A percentile compares a stretch with the other conserved stretches of the same genome.
Conservation (phyloP, 2,113 vertebrate species). For the Coptodon bakossiorum region DNA sequence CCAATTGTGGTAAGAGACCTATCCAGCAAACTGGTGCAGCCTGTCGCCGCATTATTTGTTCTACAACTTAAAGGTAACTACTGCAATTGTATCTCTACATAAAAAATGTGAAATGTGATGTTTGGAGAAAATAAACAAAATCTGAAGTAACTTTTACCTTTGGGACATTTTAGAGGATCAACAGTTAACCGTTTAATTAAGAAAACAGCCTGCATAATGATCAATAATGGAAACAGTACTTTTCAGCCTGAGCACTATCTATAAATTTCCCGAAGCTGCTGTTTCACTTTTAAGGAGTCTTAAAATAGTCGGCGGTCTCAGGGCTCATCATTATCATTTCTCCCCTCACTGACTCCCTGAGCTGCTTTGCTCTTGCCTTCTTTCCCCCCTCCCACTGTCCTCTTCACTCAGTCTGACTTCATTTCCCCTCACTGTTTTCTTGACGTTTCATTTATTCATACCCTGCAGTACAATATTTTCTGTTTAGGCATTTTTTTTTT, state of each 20-base stretch:
- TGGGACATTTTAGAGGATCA: background rate
- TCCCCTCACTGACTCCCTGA: slow-evolving; percentile 5
- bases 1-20: background rate
- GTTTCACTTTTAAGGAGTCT: slow-evolving; percentile 36
- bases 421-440: background rate
- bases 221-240: background rate
- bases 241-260: background rate
- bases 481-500: slow-evolving; percentile 1
- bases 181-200: background rate
- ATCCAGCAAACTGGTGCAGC: background rate
- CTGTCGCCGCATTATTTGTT: background rate
- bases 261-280: background rate
- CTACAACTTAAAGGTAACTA: background rate
- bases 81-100: background rate
- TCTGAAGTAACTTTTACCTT: background rate
- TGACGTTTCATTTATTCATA: slow-evolving; percentile 2
- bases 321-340: slow-evolving; percentile 50
- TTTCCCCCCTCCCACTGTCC: background rate
- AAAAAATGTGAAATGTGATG: background rate
- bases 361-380: background rate
- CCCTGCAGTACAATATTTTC: background rate
- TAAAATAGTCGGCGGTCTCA: slow-evolving; percentile 49
- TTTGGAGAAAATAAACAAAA: background rate
- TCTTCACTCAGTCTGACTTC: background rate
- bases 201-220: background rate